Percentiles rank a stretch among this genome's conserved stretches.
Conservation (phyloP, 1,140 invertebrate genomes). For the Glomeris maerens region DNA sequence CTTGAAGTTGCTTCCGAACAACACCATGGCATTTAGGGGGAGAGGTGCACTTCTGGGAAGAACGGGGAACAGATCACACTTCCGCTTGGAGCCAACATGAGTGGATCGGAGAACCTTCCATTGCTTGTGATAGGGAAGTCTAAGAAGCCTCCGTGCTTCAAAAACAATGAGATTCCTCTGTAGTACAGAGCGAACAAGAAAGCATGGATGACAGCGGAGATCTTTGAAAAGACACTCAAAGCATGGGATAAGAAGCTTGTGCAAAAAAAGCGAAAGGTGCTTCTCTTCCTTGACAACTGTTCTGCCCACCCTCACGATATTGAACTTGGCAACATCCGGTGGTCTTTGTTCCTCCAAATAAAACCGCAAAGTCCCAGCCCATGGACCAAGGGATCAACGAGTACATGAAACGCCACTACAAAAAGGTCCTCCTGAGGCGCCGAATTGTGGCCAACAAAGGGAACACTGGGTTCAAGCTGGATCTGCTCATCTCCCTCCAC, state of each 20-base stretch:
- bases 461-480: no score
- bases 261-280: slow-evolving; percentile 13
- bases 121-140: slow-evolving; percentile 18
- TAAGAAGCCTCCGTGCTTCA: slow-evolving; percentile 19
- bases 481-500: no score
- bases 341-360: slow-evolving; percentile 19
- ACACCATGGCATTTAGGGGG: slow-evolving; percentile 16
- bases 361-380: slow-evolving; percentile 18
- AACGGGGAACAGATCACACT: slow-evolving; percentile 18
- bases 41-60: slow-evolving; percentile 16
- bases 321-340: slow-evolving; percentile 13
- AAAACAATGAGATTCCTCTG: slow-evolving; percentile 13
- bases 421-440: not conserved
- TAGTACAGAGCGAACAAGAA: slow-evolving; percentile 17
- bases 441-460: no score
- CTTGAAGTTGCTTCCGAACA: slow-evolving; percentile 15
- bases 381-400: slow-evolving; percentile 21
- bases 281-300: slow-evolving; percentile 13
- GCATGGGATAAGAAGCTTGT: slow-evolving; percentile 14
- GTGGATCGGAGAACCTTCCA: slow-evolving; percentile 18
- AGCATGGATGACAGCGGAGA: slow-evolving; percentile 20
- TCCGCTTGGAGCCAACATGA: slow-evolving; percentile 13
- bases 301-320: not conserved
- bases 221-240: slow-evolving; percentile 19
- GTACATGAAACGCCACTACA: slow-evolving; percentile 15